A percentile compares a stretch with the other conserved stretches of the same genome.
Evolutionary conservation across 2,113 vertebrate species (phyloP).

Genomic region (Odontophorus gujanensis): DNA sequence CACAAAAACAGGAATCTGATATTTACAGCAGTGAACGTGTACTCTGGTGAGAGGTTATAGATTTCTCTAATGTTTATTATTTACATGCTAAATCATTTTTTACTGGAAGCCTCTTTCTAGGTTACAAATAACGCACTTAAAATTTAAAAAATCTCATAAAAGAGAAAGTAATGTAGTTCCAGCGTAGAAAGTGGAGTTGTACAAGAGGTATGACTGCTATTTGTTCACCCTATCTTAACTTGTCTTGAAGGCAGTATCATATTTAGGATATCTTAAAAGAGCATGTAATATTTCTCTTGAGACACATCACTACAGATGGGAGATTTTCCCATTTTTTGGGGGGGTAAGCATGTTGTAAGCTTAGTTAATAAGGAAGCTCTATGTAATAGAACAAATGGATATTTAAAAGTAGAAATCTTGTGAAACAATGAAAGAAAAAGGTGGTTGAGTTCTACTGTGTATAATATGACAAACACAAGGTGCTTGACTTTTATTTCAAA

Average conservation of each 20-base stretch:
- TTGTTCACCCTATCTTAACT: not conserved
- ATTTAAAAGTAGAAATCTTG: not conserved
- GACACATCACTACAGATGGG: not conserved
- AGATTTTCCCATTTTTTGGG: not conserved
- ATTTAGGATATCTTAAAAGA: not conserved
- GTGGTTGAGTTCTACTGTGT: not conserved
- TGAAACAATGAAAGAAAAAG: not conserved
- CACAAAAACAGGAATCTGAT: not conserved
- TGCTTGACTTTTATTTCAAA: not conserved
- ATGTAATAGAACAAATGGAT: not conserved
- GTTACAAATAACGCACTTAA: not conserved
- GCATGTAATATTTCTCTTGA: not conserved
- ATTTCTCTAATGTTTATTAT: not conserved
- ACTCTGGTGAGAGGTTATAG: not conserved
- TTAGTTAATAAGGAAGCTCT: not conserved
- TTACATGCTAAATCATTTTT: not conserved
- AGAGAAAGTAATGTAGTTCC: not conserved
- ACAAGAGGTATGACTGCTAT: not conserved
- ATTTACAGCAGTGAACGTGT: not conserved
- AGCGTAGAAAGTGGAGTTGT: not conserved
- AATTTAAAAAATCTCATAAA: not conserved
- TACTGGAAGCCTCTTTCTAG: not conserved
- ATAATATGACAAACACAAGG: conserved; percentile 6
- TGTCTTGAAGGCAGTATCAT: not conserved
- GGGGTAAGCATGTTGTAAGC: not conserved